These are phyloP conservation scores for Eristalinus aeneus DNA, from an alignment of 2,888 invertebrate genomes.

Conservation along the genomic window DNA sequence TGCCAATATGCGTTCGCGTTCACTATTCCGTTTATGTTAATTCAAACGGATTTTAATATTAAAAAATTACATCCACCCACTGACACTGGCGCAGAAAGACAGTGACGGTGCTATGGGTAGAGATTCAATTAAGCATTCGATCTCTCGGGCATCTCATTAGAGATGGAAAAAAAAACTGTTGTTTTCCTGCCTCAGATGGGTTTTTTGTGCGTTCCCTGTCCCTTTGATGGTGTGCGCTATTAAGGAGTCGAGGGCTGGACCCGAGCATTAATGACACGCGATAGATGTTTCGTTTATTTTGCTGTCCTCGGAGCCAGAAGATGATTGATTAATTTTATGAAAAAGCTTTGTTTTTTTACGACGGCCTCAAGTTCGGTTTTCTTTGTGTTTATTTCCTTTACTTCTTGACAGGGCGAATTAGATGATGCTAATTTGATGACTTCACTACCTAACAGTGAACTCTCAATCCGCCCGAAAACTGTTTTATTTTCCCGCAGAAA, in stretches of 20 bases:
- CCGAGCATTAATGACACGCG: conserved; percentile 22
- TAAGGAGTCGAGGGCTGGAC: conserved; percentile 28
- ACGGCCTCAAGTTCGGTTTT: not conserved
- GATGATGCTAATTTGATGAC: conserved; percentile 41
- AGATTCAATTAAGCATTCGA: conserved; percentile 61
- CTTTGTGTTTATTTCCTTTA: not conserved
- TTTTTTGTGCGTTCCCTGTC: not conserved
- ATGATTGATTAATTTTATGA: conserved; percentile 63
- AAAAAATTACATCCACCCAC: conserved; percentile 38
- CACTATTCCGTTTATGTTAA: conserved; percentile 55
- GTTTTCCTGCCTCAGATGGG: not conserved
- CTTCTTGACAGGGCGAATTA: not conserved
- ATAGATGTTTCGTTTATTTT: conserved; percentile 50
- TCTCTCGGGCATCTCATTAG: conserved; percentile 46
- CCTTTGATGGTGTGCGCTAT: not conserved
- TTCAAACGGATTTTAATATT: conserved; percentile 59
- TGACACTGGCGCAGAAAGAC: not conserved
- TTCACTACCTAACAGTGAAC: conserved; percentile 13
- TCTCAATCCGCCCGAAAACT: not conserved
- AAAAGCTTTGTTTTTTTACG: conserved; percentile 22
- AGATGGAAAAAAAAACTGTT: not conserved
- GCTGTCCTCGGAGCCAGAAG: conserved; percentile 10
- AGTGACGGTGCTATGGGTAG: not conserved
- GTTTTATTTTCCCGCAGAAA: not conserved
- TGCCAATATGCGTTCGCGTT: conserved; percentile 41